Evolutionary conservation across 2,888 invertebrate species (phyloP), one percentile per base, ranked within the genome.

Genomic region (Euproctis similis): DNA sequence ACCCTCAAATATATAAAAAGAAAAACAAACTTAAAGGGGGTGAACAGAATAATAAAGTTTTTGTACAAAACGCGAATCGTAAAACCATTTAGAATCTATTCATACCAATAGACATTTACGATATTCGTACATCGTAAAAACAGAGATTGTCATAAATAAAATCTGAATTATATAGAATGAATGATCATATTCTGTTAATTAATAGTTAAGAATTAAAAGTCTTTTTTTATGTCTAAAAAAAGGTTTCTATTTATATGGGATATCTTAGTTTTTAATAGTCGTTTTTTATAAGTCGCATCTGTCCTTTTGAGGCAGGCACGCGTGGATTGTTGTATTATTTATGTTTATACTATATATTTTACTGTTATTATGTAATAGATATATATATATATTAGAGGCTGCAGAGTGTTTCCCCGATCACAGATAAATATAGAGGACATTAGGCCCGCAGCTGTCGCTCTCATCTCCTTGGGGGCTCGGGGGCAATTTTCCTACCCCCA

Each of bases 81-180:
- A n/a, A n/a, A n/a, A n/a, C n/a, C n/a, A n/a, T n/a, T n/a, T n/a
- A n/a, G n/a, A n/a, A n/a, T 70, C 81, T 76, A 85, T 85, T 85
- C 84, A 82, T 84, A 85, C 85, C 84, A 85, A 84, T 82, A 82
- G 85, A 84, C 84, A 66, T 84, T 85, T 85, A 85, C 77, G 81
- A 82, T 64, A 59, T 63, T 69, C n/a, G n/a, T 71, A 62, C 52
- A 53, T 73, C 73, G 81, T 84, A 84, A 84, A n/a, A 84, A 81
- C 76, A 66, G 78, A 78, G 82, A 84, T 82, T 84, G 82, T 81
- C 78, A 75, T 77, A 77, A 67, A n/a, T n/a, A n/a, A n/a, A n/a
- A n/a, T n/a, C n/a, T n/a, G n/a, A n/a, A n/a, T n/a, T n/a, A n/a
- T n/a, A n/a, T n/a, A n/a, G n/a, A n/a, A n/a, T n/a, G n/a, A n/a